Evolutionary conservation across 2,888 invertebrate species (phyloP), one percentile per base, ranked within the genome.

Genomic region (Euclidia mi): DNA sequence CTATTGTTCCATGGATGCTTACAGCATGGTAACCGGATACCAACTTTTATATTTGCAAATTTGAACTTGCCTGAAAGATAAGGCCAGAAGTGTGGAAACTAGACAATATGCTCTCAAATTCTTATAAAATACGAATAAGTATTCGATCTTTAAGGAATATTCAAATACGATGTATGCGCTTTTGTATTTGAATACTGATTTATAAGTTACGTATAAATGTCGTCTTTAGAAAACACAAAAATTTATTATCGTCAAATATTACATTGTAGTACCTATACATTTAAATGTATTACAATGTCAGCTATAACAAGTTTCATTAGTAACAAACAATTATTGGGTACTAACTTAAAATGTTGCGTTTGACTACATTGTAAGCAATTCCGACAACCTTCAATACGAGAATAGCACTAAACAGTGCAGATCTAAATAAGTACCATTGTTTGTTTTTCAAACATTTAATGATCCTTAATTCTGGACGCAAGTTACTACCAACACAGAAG

Each of bases 271-370:
- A 35, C 2, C 14, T 17, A 3, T 17, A 11, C 14, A 14, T 9
- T 0, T 29, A 29, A 31, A 31, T 20, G 0, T n/a, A n/a, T 12
- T 12, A 35, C 42, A 28, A 20, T 42, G 15, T n/a, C n/a, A n/a
- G n/a, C n/a, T n/a, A 25, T 28, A 7, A 2, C 28, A 42, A 20
- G 3, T 28, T 11, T 11, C 11, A n/a, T 29, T 29, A 6, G 28
- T 35, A 34, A 34, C 7, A 14, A 34, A 34, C 9, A 34, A 34
- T 34, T 14, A 14, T 34, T 34, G 1, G 34, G 14, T 9, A 34
- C 4, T 34, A 34, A 34, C 12, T 7, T 42, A 42, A 25, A 49
- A 29, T 42, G 28, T 49, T 42, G 17, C 41, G 12, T 3, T 15
- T 7, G 25, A 2, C 29, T 20, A 40, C 12, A 31, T 14, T 14